Percentiles rank a stretch among this genome's conserved stretches.
Conservation (phyloP, 2,888 invertebrate genomes). For the Spisula solida region DNA sequence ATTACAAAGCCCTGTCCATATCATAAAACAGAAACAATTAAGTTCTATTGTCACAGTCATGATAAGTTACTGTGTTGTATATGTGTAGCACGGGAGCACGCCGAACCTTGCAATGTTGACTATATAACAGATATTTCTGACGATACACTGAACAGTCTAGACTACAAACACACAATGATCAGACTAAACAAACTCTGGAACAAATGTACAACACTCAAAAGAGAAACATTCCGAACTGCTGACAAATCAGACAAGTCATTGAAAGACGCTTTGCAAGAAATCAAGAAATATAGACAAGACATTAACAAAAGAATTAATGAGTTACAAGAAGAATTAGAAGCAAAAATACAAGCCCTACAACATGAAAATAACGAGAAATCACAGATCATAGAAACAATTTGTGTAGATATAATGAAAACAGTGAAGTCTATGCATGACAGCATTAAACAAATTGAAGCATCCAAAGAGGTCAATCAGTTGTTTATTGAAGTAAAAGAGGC, state of each 20-base stretch:
- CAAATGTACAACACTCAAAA: neutral
- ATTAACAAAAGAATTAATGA: constrained; percentile 9
- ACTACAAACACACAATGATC: neutral
- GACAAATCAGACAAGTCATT: neutral
- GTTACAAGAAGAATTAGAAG: constrained; percentile 1
- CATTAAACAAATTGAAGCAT: neutral
- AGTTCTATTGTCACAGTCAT: neutral
- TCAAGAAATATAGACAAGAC: neutral
- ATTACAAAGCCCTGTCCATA: neutral
- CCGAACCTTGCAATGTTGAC: neutral
- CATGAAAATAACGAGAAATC: constrained; percentile 14
- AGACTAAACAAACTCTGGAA: neutral
- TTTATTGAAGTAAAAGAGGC: constrained; percentile 25
- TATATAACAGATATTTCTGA: neutral
- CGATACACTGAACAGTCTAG: neutral
- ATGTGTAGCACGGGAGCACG: constrained; percentile 11
- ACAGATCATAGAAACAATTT: neutral
- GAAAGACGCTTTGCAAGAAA: neutral
- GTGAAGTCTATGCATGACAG: neutral
- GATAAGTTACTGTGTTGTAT: neutral
- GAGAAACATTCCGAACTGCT: too few species aligned
- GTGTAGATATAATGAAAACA: neutral
- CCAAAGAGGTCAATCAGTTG: neutral
- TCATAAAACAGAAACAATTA: neutral
- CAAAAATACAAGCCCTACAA: neutral